Base-by-base conservation (phyloP, 2,113 vertebrate species). In the Spermophilus dauricus region DNA sequence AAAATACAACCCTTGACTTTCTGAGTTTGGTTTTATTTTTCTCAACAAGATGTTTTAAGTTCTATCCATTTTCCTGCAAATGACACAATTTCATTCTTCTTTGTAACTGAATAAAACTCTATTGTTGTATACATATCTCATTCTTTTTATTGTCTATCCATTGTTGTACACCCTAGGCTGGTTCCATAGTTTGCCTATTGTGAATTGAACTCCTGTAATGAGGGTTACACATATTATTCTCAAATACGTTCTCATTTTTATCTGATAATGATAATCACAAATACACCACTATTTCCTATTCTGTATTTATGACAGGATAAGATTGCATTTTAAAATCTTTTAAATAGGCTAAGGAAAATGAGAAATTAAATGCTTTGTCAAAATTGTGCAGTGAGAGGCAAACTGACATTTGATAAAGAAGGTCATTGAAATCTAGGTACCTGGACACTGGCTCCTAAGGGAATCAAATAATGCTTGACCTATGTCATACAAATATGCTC, bases 291-390 rank as follows among this genome's bases (percentile, higher is more conserved):
- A 10, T 1, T 72, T 70, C 4, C 0, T 67, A 7, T 8, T 76
- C 39, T 58, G 20, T 63, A n/a, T 78, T 86, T 93, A 84, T 61
- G 56, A 70, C 5, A 88, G 16, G 48, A 22, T 63, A 75, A 61
- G 20, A 70, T 58, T 42, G 12, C 16, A 70, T 34, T 80, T 82
- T 91, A 61, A 3, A 84, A 76, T 91, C 16, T 48, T 63, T 65
- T 51, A 93, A 84, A 63, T 5, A 61, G 8, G 63, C 82, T 69
- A 56, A 37, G 16, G 20, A 51, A 87, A 84, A 80, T 87, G 39
- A 94, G 65, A 92, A 96, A 65, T 53, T 90, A 87, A 89, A 4
- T 32, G 63, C 16, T 75, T 84, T 70, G 5, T 78, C 28, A 84
- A 42, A 94, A n/a, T 73, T 34, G 24, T 72, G 2, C 69, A 58